Conservation (phyloP, 2,888 invertebrate species). For the Parthenolecanium corni region DNA sequence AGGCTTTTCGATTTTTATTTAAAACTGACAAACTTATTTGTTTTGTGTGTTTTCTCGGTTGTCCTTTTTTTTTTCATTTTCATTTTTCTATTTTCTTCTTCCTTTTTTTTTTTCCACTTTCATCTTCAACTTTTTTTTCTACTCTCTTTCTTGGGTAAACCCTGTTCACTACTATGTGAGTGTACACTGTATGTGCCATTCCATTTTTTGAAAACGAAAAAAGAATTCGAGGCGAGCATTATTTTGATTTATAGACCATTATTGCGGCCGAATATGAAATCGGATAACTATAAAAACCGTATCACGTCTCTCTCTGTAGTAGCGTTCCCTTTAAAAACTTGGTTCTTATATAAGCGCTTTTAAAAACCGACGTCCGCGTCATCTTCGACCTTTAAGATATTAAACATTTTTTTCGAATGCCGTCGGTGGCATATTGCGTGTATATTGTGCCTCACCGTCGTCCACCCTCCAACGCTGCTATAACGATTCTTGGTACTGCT, state of each 20-base stretch:
- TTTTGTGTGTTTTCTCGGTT: too few species aligned
- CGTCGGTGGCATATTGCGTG: constrained; percentile 13
- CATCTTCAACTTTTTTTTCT: too few species aligned
- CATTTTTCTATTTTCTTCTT: too few species aligned
- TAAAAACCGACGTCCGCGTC: constrained; percentile 10
- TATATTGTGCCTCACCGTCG: background rate
- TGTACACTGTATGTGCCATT: constrained; percentile 4
- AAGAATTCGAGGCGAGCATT: constrained; percentile 18
- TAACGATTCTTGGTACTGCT: too few species aligned
- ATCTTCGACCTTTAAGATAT: constrained; percentile 26
- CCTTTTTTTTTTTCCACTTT: background rate
- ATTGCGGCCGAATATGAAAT: constrained; percentile 27
- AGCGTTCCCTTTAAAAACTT: constrained; percentile 6
- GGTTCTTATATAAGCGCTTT: background rate
- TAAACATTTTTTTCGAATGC: constrained; percentile 19
- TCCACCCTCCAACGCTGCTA: too few species aligned
- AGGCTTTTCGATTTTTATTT: too few species aligned
- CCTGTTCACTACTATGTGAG: too few species aligned
- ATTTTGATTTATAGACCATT: constrained; percentile 25
- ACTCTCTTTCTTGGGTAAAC: background rate
- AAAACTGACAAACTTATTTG: too few species aligned
- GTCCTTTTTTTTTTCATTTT: too few species aligned
- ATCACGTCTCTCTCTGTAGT: constrained; percentile 19
- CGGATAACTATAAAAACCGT: constrained; percentile 28
- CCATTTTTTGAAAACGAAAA: constrained; percentile 12